Evolutionary conservation across 2,797 vertebrate genomes (phyloP).

Genomic region (Crocidura indochinensis): DNA sequence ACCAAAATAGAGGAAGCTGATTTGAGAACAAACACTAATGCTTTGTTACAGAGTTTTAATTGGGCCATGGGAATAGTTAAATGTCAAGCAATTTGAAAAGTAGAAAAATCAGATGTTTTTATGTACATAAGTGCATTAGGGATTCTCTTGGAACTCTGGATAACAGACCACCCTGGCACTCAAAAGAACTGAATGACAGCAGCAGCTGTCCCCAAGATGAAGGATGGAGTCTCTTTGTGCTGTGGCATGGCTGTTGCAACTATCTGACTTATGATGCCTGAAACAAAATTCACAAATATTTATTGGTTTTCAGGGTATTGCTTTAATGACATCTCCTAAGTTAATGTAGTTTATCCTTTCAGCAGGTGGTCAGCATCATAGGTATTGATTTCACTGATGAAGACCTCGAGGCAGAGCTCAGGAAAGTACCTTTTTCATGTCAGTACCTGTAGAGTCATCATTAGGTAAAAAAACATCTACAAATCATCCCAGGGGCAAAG

Average conservation of each 20-base stretch:
- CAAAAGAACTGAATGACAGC: background rate
- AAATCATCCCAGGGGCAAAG: background rate
- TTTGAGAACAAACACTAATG: no score
- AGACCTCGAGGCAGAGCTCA: background rate
- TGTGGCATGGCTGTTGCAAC: background rate
- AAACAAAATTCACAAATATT: background rate
- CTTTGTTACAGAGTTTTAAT: background rate
- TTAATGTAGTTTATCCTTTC: background rate
- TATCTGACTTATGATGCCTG: background rate
- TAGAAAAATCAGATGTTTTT: background rate
- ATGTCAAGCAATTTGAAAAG: conserved; percentile 12
- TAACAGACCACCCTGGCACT: background rate
- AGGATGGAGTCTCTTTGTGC: background rate
- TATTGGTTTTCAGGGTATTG: background rate
- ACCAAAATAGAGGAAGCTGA: no score
- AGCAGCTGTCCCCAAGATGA: background rate
- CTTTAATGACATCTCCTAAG: background rate
- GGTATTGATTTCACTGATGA: background rate
- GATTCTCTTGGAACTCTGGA: background rate
- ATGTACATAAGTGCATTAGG: background rate
- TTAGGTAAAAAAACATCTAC: background rate
- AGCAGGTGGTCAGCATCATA: no score
- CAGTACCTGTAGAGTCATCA: background rate
- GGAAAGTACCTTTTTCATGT: background rate
- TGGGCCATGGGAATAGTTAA: background rate